Evolutionary conservation across 2,113 vertebrate genomes (phyloP), one percentile per base, ranked within the genome.

Genomic region (Hypocryptadius cinnamomeus): DNA sequence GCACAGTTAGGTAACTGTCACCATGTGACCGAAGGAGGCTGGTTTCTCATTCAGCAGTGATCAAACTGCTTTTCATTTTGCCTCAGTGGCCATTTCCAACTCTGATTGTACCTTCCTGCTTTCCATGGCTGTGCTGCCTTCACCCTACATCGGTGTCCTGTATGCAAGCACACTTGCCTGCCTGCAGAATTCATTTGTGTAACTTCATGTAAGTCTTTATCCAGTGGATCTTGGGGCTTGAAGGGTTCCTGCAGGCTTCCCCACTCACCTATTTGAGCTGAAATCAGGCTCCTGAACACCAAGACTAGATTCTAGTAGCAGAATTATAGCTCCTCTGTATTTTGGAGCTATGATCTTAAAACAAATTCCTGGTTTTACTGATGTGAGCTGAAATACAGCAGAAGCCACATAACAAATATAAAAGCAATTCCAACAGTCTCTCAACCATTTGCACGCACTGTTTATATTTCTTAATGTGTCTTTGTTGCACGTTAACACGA

Each of bases 141-240:
- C 25, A 13, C 7, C 22, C 24, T 69, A 1, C 1, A 0, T n/a
- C 0, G 0, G 16, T 47, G 45, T 35, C 76, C 25, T 13, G 5
- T 20, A 16, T 5, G 5, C 47, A 20, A 59, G 54, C 31, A 20
- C 18, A 8, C 8, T 80, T 54, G 30, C 13, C 51, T 59, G 4
- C 57, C 65, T 56, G 78, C 71, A 53, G 74, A 51, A 61, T 60
- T 82, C 18, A 48, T 57, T 56, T 2, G 2, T 42, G 4, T 37
- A 56, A 40, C n/a, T 15, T 76, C 15, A 25, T 20, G 20, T 20
- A 24, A 74, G 22, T 17, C 39, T 81, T 71, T 31, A 27, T 35
- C 20, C 13, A 27, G 25, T 4, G 4, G 33, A 9, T 22, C 33
- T 8, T 71, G 31, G 40, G 37, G 24, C 28, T 76, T 6, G 0